Percentiles rank a stretch among this genome's conserved stretches.
Evolutionary conservation across 2,888 invertebrate genomes (phyloP).

Genomic region (Hemithea aestivaria): DNA sequence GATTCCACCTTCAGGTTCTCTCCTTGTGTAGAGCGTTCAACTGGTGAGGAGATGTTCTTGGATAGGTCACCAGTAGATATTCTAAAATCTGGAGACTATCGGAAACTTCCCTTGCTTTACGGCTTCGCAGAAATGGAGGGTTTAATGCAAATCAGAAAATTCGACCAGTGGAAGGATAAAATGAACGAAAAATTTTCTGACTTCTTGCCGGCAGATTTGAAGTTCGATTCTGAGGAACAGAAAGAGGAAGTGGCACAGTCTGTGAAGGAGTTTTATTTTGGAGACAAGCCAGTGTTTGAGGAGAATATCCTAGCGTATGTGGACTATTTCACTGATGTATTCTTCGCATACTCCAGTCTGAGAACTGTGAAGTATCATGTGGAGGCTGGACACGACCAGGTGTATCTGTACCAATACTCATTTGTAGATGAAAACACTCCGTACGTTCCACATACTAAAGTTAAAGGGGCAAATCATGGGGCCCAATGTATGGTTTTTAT

Average conservation of each 20-base stretch:
- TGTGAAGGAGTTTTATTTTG: conserved; percentile 40
- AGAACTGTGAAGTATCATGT: too few species aligned
- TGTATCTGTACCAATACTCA: too few species aligned
- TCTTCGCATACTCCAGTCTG: conserved; percentile 20
- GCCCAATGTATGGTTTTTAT: too few species aligned
- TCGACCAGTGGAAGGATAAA: conserved; percentile 27
- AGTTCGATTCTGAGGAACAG: conserved; percentile 31
- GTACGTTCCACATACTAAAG: conserved; percentile 22
- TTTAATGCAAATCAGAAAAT: conserved; percentile 29
- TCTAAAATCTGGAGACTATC: conserved; percentile 29
- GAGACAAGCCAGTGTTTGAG: conserved; percentile 27
- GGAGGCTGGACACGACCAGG: too few species aligned
- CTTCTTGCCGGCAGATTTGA: conserved; percentile 45
- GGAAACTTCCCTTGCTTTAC: too few species aligned
- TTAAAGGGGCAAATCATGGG: conserved; percentile 33
- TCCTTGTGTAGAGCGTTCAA: conserved; percentile 27
- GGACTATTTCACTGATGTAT: conserved; percentile 36
- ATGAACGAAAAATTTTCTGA: conserved; percentile 38
- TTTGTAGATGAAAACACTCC: too few species aligned
- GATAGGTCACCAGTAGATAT: conserved; percentile 37
- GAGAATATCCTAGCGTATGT: conserved; percentile 7
- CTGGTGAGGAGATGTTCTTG: conserved; percentile 30
- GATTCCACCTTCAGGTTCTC: conserved; percentile 21
- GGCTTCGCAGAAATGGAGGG: conserved; percentile 48
- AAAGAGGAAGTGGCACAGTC: conserved; percentile 31